Evolutionary conservation across 2,113 vertebrate genomes (phyloP).

Genomic region (Apteryx owenii): DNA sequence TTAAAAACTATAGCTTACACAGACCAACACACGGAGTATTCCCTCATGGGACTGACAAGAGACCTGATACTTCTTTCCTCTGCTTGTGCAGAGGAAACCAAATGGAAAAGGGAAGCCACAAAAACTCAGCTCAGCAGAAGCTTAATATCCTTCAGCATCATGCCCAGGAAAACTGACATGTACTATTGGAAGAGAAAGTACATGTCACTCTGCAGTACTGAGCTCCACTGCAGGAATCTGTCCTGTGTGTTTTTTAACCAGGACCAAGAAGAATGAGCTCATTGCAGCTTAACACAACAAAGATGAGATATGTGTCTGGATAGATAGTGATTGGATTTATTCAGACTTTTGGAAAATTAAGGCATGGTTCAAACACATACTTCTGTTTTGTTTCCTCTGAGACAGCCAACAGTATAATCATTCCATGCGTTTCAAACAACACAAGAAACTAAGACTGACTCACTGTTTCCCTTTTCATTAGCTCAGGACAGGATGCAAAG

Average conservation of each 20-base stretch:
- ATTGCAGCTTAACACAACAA: constrained; percentile 20
- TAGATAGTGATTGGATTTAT: constrained; percentile 44
- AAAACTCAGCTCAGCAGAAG: neutral
- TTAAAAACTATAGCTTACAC: constrained; percentile 2
- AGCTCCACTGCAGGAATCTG: neutral
- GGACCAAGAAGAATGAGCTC: neutral
- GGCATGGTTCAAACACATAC: constrained; percentile 27
- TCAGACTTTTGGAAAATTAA: constrained; percentile 61
- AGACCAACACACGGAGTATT: neutral
- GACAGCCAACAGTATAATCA: constrained; percentile 47
- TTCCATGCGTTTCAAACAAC: constrained; percentile 34
- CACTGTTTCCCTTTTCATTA: constrained; percentile 70
- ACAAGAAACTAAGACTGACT: constrained; percentile 61
- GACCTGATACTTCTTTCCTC: constrained; percentile 32
- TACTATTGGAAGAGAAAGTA: constrained; percentile 9
- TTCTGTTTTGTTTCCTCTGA: constrained; percentile 70
- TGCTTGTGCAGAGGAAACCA: constrained; percentile 9
- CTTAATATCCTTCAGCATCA: neutral
- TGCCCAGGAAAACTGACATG: neutral
- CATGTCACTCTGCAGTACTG: neutral
- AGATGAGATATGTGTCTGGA: neutral
- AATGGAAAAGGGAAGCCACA: constrained; percentile 34
- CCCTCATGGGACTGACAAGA: neutral
- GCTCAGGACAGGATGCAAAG: constrained; percentile 61
- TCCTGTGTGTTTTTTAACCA: neutral